These are phyloP conservation scores for Zoanthus sansibaricus DNA, from an alignment of 92 coral and sea anemone species.

Conservation along the genomic window DNA sequence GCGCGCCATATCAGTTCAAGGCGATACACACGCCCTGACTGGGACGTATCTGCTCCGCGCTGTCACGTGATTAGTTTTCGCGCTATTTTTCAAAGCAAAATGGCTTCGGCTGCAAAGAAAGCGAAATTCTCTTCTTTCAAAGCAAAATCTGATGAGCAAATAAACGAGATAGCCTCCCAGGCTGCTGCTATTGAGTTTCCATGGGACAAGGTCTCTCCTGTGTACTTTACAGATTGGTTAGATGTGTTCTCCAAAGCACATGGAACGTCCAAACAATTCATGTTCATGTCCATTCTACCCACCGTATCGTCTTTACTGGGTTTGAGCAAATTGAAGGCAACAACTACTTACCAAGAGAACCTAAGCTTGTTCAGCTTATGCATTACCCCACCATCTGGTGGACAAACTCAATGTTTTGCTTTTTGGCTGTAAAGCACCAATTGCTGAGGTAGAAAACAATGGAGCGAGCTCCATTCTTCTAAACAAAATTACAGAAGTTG, in stretches of 20 bases:
- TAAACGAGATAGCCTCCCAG: conserved; percentile 26
- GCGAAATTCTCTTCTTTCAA: background rate
- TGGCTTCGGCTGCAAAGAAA: conserved; percentile 32
- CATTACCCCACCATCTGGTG: conserved; percentile 56
- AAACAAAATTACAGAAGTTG: conserved; percentile 60
- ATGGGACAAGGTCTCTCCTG: conserved; percentile 51
- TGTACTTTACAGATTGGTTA: conserved; percentile 59
- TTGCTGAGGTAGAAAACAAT: conserved; percentile 44
- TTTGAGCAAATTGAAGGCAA: conserved; percentile 44
- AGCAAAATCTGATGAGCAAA: conserved; percentile 20
- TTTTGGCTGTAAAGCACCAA: conserved; percentile 63
- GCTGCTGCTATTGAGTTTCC: conserved; percentile 43
- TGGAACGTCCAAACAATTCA: conserved; percentile 54
- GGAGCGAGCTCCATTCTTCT: conserved; percentile 31
- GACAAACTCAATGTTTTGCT: conserved; percentile 54
- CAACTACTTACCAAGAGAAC: conserved; percentile 56
- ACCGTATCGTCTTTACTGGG: conserved; percentile 13
- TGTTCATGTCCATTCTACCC: conserved; percentile 46
- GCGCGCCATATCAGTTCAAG: too few species aligned
- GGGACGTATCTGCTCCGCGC: too few species aligned
- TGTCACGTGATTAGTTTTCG: background rate
- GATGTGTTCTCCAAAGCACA: conserved; percentile 52
- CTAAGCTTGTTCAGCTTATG: conserved; percentile 47
- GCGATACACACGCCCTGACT: too few species aligned
- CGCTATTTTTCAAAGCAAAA: conserved; percentile 1